A percentile compares a stretch with the other conserved stretches of the same genome.
phyloP scores from a whole-genome alignment of 2,888 invertebrate species.

The Netelia fuscicornis region DNA sequence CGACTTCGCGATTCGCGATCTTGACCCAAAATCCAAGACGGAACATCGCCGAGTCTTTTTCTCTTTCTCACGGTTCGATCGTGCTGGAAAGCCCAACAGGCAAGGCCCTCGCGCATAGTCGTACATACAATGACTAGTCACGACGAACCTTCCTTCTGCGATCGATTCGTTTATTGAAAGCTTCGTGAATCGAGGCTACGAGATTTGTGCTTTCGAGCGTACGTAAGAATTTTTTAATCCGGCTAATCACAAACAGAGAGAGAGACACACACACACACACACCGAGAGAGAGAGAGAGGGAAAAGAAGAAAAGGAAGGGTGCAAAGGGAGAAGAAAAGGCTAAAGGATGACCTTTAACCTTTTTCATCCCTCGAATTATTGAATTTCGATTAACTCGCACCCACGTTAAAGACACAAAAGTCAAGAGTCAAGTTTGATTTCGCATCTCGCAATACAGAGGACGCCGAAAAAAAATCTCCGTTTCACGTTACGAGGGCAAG shows the following conservation, averaged over 20 bases:
- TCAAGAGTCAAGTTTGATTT: not conserved
- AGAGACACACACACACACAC: not conserved
- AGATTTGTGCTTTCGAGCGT: slow-evolving; percentile 42
- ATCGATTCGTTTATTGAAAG: slow-evolving; percentile 48
- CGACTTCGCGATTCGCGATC: slow-evolving; percentile 26
- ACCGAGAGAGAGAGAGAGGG: not conserved
- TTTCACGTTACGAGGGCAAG: slow-evolving; percentile 24
- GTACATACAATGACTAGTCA: not conserved
- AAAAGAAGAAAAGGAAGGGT: not conserved
- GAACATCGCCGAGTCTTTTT: not conserved
- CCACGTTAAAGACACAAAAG: not conserved
- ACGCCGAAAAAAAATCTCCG: not conserved
- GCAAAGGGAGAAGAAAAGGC: too few relatives aligned
- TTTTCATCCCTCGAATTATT: slow-evolving; percentile 35
- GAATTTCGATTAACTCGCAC: slow-evolving; percentile 35
- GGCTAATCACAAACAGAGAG: not conserved
- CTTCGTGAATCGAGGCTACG: slow-evolving; percentile 52
- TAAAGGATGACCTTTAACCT: slow-evolving; percentile 9
- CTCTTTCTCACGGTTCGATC: slow-evolving; percentile 47
- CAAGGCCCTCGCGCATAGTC: not conserved
- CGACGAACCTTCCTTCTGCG: slow-evolving; percentile 15
- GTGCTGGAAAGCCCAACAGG: not conserved
- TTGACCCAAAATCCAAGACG: slow-evolving; percentile 60
- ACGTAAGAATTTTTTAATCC: not conserved
- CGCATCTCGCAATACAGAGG: not conserved